phyloP scores from a whole-genome alignment of 2,888 invertebrate species.

The Macrosoma leucophasiata region DNA sequence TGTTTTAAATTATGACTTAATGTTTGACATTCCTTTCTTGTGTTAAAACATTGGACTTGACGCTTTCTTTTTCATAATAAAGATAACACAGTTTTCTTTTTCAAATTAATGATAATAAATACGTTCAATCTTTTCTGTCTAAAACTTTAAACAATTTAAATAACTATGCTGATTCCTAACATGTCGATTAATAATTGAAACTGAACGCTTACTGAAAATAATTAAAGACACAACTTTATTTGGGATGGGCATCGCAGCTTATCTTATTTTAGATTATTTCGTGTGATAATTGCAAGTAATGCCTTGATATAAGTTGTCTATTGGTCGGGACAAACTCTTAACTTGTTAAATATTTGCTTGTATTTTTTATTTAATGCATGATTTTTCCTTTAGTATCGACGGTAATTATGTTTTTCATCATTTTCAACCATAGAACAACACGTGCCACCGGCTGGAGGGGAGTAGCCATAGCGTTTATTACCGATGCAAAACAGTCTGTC shows the following conservation, averaged over 20 bases:
- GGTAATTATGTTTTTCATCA: slow-evolving; percentile 2
- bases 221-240: slow-evolving; percentile 16
- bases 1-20: too few species aligned
- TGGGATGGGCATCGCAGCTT: slow-evolving; percentile 20
- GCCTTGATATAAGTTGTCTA: slow-evolving; percentile 7
- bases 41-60: too few species aligned
- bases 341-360: slow-evolving; percentile 14
- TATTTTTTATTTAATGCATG: slow-evolving; percentile 18
- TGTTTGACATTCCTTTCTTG: too few species aligned
- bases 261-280: slow-evolving; percentile 14
- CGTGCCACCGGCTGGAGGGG: too few species aligned
- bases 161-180: neutral
- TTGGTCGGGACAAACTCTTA: slow-evolving; percentile 13
- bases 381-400: slow-evolving; percentile 9
- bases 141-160: neutral
- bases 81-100: too few species aligned
- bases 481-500: too few species aligned
- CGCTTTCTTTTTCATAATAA: too few species aligned
- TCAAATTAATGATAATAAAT: too few species aligned
- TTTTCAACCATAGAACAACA: slow-evolving; percentile 3
- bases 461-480: too few species aligned
- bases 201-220: slow-evolving; percentile 15
- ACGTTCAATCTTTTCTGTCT: too few species aligned
- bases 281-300: slow-evolving; percentile 13
- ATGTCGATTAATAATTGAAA: too few species aligned